Base-by-base conservation (phyloP, 2,888 invertebrate species). In the Zonitis immaculata region DNA sequence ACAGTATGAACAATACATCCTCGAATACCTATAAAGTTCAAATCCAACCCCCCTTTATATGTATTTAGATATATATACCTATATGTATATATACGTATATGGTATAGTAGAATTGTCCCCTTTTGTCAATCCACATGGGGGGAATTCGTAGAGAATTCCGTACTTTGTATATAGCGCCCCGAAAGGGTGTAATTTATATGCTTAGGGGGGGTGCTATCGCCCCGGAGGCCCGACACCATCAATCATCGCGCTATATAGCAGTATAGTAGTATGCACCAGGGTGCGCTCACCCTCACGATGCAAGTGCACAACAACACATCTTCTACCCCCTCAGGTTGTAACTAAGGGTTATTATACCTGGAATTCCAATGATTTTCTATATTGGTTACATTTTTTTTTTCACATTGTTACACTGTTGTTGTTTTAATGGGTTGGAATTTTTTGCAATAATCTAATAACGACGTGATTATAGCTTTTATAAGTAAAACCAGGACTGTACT, bases 121-220 rank as follows among this genome's bases (percentile, higher is more conserved):
- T 26, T 9, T 42, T 51, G 14, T 49, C 39, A 39, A 39, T 51
- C 42, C 50, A 47, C 44, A 30, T 47, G 47, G 53, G 42, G 52
- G 30, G 14, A 26, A 26, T 39, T 39, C 20, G 39, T 11, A 39
- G 39, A 39, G 39, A 39, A 39, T 39, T 39, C 39, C 39, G 48
- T 8, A 48, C 32, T 12, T n/a, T n/a, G n/a, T n/a, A n/a, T n/a
- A 22, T 11, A 18, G 12, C 44, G 27, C 28, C 53, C 62, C 66
- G 67, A 74, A 74, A 73, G 74, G 74, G 74, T 73, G 71, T 74
- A 74, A 75, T 74, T 74, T 75, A 75, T 75, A 73, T 71, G 69
- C 67, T 69, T 50, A 48, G 56, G 71, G 74, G 72, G 72, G 69
- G 69, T 72, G n/a, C n/a, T n/a, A n/a, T 71, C 68, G 66, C 69